Conservation (phyloP, 92 coral and sea anemone genomes). For the Siderastrea siderea region DNA sequence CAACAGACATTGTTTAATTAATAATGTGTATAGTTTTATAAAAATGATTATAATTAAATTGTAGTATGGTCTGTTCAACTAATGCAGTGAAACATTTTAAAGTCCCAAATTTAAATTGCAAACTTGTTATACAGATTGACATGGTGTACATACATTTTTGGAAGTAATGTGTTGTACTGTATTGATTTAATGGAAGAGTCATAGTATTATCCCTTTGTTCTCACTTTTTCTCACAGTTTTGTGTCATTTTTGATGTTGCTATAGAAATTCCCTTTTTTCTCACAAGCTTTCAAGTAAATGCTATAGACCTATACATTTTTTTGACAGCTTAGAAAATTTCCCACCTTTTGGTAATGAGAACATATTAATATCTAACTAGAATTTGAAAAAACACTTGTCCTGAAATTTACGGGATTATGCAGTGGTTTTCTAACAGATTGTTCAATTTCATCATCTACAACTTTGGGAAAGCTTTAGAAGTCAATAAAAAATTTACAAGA, state of each 20-base stretch:
- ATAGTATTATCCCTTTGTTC: background rate
- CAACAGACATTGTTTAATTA: too few species aligned
- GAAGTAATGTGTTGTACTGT: too few species aligned
- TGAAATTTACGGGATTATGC: background rate
- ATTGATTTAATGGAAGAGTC: too few species aligned
- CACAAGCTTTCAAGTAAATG: background rate
- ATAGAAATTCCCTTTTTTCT: slow-evolving; percentile 1
- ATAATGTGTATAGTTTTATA: too few species aligned
- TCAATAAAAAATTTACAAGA: background rate
- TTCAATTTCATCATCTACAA: background rate
- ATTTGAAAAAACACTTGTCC: background rate
- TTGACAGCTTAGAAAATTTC: background rate
- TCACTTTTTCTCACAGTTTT: background rate
- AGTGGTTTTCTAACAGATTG: background rate
- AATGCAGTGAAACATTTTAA: too few species aligned
- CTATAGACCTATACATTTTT: slow-evolving; percentile 1
- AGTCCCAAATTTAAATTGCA: too few species aligned
- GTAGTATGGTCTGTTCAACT: too few species aligned
- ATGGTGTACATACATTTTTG: too few species aligned
- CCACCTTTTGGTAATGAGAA: background rate
- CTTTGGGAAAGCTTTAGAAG: background rate
- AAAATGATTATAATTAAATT: too few species aligned
- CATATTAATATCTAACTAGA: background rate
- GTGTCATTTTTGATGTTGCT: background rate
- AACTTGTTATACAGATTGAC: too few species aligned